A percentile compares a stretch with the other conserved stretches of the same genome.
These are phyloP conservation scores for Cabera pusaria DNA, from an alignment of 2,888 invertebrate genomes.

Conservation along the genomic window DNA sequence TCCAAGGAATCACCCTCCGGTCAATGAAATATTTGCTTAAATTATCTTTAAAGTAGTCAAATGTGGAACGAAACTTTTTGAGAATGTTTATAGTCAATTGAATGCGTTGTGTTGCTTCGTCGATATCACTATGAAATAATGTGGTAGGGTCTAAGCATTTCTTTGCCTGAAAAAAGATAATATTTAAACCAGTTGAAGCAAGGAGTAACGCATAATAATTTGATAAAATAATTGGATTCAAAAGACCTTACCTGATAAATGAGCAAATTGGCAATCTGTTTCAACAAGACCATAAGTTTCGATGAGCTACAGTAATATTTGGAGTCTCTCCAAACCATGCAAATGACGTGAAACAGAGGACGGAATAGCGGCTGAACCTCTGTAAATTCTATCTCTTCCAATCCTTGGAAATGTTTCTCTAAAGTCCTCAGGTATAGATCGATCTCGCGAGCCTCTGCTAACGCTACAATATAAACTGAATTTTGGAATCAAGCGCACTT, in stretches of 20 bases:
- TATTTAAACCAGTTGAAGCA: too few relatives aligned
- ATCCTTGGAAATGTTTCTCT: conserved; percentile 89
- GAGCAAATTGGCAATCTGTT: conserved; percentile 95
- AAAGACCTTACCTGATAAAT: conserved; percentile 93
- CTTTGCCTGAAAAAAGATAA: conserved; percentile 89
- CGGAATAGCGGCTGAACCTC: conserved; percentile 90
- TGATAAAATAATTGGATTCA: too few relatives aligned
- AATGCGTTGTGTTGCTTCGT: conserved; percentile 94
- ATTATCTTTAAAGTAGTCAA: conserved; percentile 88
- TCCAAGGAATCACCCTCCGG: conserved; percentile 86
- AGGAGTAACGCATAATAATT: too few relatives aligned
- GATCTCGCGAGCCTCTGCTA: conserved; percentile 96
- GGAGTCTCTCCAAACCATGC: conserved; percentile 95
- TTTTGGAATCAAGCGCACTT: too few relatives aligned
- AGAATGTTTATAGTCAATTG: conserved; percentile 86
- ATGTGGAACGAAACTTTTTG: conserved; percentile 85
- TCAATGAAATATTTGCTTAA: conserved; percentile 86
- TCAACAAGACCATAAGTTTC: conserved; percentile 93
- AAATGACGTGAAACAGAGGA: conserved; percentile 93
- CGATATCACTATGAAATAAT: conserved; percentile 97
- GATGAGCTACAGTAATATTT: conserved; percentile 95
- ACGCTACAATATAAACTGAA: conserved; percentile 77
- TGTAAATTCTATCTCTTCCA: conserved; percentile 94
- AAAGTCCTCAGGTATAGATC: conserved; percentile 93
- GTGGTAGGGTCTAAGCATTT: conserved; percentile 95